A percentile compares a stretch with the other conserved stretches of the same genome.
phyloP scores from a whole-genome alignment of 2,888 invertebrate genomes.

The Macaria notata region DNA sequence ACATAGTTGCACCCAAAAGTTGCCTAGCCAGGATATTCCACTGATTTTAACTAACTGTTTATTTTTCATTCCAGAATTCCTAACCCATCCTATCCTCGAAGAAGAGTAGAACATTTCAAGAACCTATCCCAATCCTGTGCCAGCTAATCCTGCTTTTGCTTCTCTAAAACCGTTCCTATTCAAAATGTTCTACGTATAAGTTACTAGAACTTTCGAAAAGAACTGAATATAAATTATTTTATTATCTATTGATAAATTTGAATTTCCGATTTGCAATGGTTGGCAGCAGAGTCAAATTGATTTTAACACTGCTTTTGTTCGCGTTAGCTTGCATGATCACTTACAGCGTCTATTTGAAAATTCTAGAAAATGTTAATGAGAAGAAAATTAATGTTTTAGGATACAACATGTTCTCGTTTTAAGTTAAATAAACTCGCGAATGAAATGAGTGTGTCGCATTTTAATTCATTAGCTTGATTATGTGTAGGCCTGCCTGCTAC shows the following conservation, averaged over 20 bases:
- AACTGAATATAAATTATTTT: too few species aligned
- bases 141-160: not conserved
- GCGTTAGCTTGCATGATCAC: conserved; percentile 44
- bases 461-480: too few species aligned
- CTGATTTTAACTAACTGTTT: not conserved
- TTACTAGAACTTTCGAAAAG: too few species aligned
- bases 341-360: conserved; percentile 55
- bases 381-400: conserved; percentile 48
- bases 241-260: too few species aligned
- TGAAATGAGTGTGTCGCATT: too few species aligned
- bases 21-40: too few species aligned
- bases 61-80: conserved; percentile 20
- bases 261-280: conserved; percentile 36
- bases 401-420: conserved; percentile 46
- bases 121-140: conserved; percentile 13
- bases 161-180: not conserved
- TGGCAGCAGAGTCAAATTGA: conserved; percentile 47
- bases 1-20: too few species aligned
- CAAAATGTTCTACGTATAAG: too few species aligned
- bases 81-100: conserved; percentile 19
- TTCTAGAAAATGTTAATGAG: conserved; percentile 46
- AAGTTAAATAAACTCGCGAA: not conserved
- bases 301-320: conserved; percentile 36
- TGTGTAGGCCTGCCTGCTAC: too few species aligned
- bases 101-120: conserved; percentile 18